phyloP scores from a whole-genome alignment of 2,113 vertebrate genomes.

The Brachyhypopomus gauderio region DNA sequence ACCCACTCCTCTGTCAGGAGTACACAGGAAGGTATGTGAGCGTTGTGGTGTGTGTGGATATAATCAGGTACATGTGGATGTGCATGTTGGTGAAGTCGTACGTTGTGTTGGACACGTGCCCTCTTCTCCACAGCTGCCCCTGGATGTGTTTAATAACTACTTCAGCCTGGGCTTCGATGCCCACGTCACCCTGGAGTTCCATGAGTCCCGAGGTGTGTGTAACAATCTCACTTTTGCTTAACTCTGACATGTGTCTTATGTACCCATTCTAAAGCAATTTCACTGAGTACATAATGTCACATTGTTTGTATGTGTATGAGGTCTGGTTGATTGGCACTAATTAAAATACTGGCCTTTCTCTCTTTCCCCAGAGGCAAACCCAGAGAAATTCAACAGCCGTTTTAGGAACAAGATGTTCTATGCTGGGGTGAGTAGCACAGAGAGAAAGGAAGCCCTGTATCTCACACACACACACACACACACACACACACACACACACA shows the following conservation, averaged over 20 bases:
- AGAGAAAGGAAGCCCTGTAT: background rate
- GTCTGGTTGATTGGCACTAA: conserved; percentile 18
- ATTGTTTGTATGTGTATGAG: background rate
- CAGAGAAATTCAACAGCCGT: conserved; percentile 95
- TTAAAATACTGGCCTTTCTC: conserved; percentile 6
- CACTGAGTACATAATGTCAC: background rate
- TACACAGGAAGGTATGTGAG: no score
- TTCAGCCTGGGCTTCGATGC: conserved; percentile 97
- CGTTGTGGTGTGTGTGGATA: no score
- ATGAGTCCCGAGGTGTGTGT: conserved; percentile 90
- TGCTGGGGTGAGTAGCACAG: conserved; percentile 85
- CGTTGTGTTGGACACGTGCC: background rate
- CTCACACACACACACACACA: no score
- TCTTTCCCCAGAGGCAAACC: conserved; percentile 86
- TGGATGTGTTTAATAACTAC: conserved; percentile 97
- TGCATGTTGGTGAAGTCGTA: no score
- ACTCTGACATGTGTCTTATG: background rate
- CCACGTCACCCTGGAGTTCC: conserved; percentile 93
- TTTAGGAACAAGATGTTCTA: conserved; percentile 99
- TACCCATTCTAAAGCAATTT: background rate
- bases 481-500: background rate
- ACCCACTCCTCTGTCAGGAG: no score
- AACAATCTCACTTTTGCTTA: background rate
- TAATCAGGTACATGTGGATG: no score
- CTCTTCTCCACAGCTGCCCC: conserved; percentile 78